These are phyloP conservation scores for Etheostoma perlongum DNA, from an alignment of 2,797 vertebrate species.

Conservation along the genomic window DNA sequence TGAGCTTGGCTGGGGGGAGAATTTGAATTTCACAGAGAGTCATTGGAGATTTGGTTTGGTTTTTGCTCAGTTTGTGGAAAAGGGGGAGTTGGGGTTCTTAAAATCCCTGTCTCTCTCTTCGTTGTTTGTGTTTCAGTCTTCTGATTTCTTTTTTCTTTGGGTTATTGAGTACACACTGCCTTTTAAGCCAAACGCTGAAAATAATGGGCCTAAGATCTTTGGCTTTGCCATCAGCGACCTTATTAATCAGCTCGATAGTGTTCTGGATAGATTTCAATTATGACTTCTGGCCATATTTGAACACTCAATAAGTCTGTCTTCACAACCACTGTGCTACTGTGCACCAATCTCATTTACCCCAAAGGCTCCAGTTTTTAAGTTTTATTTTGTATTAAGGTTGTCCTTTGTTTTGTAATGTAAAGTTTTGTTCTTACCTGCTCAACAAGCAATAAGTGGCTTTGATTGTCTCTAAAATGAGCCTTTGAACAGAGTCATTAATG, in stretches of 20 bases:
- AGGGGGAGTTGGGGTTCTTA: slow-evolving; percentile 10
- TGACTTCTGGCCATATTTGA: slow-evolving; percentile 52
- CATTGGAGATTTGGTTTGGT: slow-evolving; percentile 71
- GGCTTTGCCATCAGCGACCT: slow-evolving; percentile 46
- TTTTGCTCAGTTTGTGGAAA: slow-evolving; percentile 43
- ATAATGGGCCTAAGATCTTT: slow-evolving; percentile 32
- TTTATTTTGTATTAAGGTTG: neutral
- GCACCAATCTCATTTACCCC: neutral
- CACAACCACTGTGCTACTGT: neutral
- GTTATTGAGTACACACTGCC: slow-evolving; percentile 42
- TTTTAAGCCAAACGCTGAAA: slow-evolving; percentile 51
- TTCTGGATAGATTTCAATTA: slow-evolving; percentile 29
- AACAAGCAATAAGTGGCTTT: neutral
- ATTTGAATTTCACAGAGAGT: slow-evolving; percentile 80
- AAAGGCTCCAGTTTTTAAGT: neutral
- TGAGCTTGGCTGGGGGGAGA: slow-evolving; percentile 54
- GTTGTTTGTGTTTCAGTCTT: slow-evolving; percentile 47
- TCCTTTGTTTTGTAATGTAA: slow-evolving; percentile 30
- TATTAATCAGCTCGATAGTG: slow-evolving; percentile 7
- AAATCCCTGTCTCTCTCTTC: neutral
- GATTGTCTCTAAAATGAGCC: neutral
- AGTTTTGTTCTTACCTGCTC: slow-evolving; percentile 3
- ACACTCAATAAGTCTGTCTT: slow-evolving; percentile 39
- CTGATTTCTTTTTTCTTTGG: slow-evolving; percentile 24
- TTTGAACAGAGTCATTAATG: neutral